Evolutionary conservation across 37 sponge, comb jelly and placozoan genomes (phyloP), one percentile per base, ranked within the genome.

Genomic region (Agelas oroides): DNA sequence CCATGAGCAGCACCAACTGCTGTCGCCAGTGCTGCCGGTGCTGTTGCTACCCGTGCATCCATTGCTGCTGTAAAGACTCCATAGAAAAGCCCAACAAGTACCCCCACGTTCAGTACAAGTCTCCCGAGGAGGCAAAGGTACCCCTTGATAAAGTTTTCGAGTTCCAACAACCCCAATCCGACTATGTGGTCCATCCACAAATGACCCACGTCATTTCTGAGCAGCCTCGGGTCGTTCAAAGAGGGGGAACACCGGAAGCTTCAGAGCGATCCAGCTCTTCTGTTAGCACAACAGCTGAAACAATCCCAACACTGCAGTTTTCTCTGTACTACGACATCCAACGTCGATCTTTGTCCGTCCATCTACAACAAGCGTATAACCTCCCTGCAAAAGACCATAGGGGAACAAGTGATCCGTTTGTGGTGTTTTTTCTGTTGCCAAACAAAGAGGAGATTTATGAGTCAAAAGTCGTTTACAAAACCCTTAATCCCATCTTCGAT

Each of bases 291-390:
- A 8, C n/a, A n/a, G n/a, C 8, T 12, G 46, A 46, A 46, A 46
- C 46, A 8, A 46, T 46, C 35, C 81, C 91, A 21, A 89, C 82
- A 31, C 74, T 95, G 1, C 65, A 88, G 36, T 89, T 78, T 61
- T 80, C 89, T 39, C 76, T 92, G 24, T 85, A 78, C 58, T 89
- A 89, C 31, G 89, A 91, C 73, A 81, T 83, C 16, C 90, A 92
- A 59, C 73, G 79, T 13, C 33, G 75, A 19, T 20, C 72, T 24
- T 81, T 77, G 36, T 73, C 93, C 0, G 87, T 87, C 59, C 66
- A 87, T 37, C 54, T 93, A 17, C 65, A 70, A 31, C 67, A 86
- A 30, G 70, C 71, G 33, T 56, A 33, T 70, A 70, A 73, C 52
- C 80, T 83, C 21, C 73, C 83, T 13, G 34, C 28, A 6, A 70